These are phyloP conservation scores for Jaculus jaculus DNA, from an alignment of 2,113 vertebrate genomes.

Conservation along the genomic window DNA sequence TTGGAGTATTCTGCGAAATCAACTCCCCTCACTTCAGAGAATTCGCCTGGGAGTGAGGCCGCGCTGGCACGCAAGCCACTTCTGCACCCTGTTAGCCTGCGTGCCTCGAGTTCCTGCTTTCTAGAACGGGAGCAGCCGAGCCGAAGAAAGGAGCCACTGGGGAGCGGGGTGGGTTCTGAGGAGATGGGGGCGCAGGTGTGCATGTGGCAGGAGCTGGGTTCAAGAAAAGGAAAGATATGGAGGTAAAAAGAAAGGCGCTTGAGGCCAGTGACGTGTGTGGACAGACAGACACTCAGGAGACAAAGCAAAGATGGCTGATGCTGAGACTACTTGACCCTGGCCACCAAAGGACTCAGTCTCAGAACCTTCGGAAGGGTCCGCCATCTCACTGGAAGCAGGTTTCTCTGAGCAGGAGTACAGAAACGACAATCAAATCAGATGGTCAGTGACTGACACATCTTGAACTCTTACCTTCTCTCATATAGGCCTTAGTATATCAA, in stretches of 20 bases:
- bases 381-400: not conserved
- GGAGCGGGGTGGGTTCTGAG: accelerated
- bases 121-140: not conserved
- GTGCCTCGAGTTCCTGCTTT: not conserved
- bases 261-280: not conserved
- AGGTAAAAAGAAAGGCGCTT: not conserved
- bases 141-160: not conserved
- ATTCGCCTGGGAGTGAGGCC: constrained; percentile 34
- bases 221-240: not conserved
- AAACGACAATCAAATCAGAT: not conserved
- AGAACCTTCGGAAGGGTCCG: not conserved
- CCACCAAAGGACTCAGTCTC: not conserved
- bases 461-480: not conserved
- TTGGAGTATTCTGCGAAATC: constrained; percentile 67
- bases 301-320: not conserved
- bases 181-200: accelerated
- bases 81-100: accelerated
- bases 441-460: accelerated
- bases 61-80: accelerated
- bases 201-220: not conserved
- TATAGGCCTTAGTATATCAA: not conserved
- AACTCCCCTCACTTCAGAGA: constrained; percentile 18
- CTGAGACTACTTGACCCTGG: not conserved
- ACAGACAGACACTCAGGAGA: not conserved
- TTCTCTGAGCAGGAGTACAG: not conserved